Evolutionary conservation across 2,797 vertebrate species (phyloP), one percentile per base, ranked within the genome.

Genomic region (Sebastes alutus): DNA sequence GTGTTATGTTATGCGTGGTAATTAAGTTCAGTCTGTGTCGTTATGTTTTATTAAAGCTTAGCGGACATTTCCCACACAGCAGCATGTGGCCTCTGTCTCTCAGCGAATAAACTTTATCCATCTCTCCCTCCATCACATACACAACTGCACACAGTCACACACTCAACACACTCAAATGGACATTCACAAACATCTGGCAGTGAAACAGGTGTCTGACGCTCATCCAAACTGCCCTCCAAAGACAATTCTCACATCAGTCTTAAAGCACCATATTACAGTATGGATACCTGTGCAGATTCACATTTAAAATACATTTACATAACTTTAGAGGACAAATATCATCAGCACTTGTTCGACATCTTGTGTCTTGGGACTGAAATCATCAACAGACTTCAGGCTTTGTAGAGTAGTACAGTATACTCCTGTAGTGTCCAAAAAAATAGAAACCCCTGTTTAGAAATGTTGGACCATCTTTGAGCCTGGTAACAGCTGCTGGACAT

Each of bases 11-110:
- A 38, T 38, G 13, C 58, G 16, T 38, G 62, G 42, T 84, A 81
- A 85, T 87, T 56, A 35, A 52, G 5, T 69, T 87, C 10, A 87
- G 38, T 72, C 49, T 23, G 72, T 68, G 69, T 78, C 72, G 49
- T 86, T 68, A 63, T 7, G 20, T 60, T 80, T 84, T 62, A 79
- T 81, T 33, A 46, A 61, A 63, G 7, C 70, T 63, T 20, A 0
- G 9, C 4, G 35, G 14, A 10, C 12, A 14, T 77, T 85, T 86
- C 84, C 72, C 78, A 84, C 63, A 68, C 67, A 32, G 20, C 16
- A 49, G 32, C 72, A 46, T 0, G 8, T 20, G 7, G 16, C 22
- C 23, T 54, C 12, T 4, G 10, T 66, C 76, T 71, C 3, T 80
- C 72, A 42, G 69, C 62, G 2, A 4, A 25, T 42, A 49, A 69